Evolutionary conservation across 1,140 invertebrate genomes (phyloP).

Genomic region (Stegodyphus mimosarum): DNA sequence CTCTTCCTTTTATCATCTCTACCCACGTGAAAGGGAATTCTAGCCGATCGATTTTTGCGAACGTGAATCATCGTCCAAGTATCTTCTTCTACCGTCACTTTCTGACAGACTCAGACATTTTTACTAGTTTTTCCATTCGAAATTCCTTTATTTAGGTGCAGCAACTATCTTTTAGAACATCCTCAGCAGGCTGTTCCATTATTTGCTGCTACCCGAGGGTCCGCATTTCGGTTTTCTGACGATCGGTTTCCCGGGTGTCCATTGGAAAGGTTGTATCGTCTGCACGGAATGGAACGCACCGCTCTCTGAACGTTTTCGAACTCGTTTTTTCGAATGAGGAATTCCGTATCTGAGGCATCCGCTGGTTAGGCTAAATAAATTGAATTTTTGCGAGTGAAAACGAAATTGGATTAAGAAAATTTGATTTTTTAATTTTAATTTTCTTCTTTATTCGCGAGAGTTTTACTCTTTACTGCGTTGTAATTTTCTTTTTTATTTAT

Average conservation of each 20-base stretch:
- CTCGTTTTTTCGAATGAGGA: neutral
- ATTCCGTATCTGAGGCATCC: neutral
- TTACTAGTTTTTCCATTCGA: too few relatives aligned
- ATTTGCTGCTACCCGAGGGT: neutral
- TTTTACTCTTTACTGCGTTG: neutral
- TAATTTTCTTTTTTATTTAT: neutral
- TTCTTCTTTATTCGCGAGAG: neutral
- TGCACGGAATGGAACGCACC: constrained; percentile 49
- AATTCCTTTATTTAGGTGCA: too few relatives aligned
- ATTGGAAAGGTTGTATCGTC: constrained; percentile 50
- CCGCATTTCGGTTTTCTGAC: neutral
- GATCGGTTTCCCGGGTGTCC: constrained; percentile 42
- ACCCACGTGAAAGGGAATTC: too few relatives aligned
- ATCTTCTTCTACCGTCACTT: too few relatives aligned
- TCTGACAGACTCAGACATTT: too few relatives aligned
- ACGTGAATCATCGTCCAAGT: too few relatives aligned
- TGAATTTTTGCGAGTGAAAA: neutral
- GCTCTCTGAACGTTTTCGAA: constrained; percentile 27
- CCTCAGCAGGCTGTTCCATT: constrained; percentile 31
- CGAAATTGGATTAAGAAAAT: neutral
- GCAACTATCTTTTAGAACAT: neutral
- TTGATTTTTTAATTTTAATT: neutral
- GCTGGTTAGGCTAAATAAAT: neutral
- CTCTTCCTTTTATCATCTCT: constrained; percentile 2
- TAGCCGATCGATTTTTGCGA: too few relatives aligned